Evolutionary conservation across 2,113 vertebrate genomes (phyloP).

Genomic region (Varanus salvator): DNA sequence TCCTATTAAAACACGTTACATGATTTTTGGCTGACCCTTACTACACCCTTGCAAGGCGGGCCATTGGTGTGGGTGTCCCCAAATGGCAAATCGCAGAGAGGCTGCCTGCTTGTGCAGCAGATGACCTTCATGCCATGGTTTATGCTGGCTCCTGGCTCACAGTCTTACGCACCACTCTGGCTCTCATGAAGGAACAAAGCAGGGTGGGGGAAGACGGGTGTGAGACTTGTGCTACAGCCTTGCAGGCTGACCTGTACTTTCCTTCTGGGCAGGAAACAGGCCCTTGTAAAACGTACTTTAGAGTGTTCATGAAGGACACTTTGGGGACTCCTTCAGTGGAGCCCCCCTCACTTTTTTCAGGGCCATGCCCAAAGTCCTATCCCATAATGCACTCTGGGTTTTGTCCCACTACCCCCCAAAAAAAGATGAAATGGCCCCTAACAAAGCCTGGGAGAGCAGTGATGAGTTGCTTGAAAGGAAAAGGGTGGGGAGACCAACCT

Average conservation of each 20-base stretch:
- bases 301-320: not conserved
- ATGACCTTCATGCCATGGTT: not conserved
- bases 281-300: slow-evolving; percentile 15
- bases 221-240: not conserved
- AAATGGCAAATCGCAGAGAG: not conserved
- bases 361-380: not conserved
- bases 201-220: no score
- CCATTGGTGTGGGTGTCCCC: no score
- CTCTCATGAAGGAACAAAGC: not conserved
- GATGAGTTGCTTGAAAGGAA: not conserved
- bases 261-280: not conserved
- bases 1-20: no score
- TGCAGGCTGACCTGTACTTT: not conserved
- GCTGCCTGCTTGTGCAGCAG: not conserved
- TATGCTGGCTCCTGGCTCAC: not conserved
- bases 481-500: not conserved
- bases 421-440: no score
- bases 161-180: not conserved
- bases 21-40: no score
- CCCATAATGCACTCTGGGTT: not conserved
- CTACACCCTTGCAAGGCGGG: no score
- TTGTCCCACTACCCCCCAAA: not conserved
- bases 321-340: not conserved
- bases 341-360: not conserved
- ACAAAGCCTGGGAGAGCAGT: no score